Evolutionary conservation across 2,888 invertebrate genomes (phyloP).

Genomic region (Lasioglossum calceatum): DNA sequence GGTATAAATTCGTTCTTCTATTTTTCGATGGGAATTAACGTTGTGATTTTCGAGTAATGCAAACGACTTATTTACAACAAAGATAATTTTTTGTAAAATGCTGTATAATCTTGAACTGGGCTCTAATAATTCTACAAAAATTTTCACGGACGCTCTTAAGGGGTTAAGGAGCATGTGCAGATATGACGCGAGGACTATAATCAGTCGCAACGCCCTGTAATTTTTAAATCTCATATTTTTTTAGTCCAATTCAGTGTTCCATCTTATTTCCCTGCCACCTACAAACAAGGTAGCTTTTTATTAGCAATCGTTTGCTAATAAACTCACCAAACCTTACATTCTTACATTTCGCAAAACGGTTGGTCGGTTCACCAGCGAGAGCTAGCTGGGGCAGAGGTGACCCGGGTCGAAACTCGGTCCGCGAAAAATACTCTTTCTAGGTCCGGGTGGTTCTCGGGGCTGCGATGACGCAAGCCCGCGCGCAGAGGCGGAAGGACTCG

Average conservation of each 20-base stretch:
- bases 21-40: not conserved
- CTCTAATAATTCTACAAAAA: not conserved
- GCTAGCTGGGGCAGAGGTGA: slow-evolving; percentile 3
- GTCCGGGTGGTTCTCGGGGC: slow-evolving; percentile 12
- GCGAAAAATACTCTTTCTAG: slow-evolving; percentile 37
- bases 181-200: not conserved
- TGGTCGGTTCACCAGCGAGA: not conserved
- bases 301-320: not conserved
- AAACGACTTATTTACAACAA: not conserved
- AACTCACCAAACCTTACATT: not conserved
- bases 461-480: slow-evolving; percentile 43
- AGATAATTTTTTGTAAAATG: not conserved
- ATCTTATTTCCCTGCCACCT: not conserved
- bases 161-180: not conserved
- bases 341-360: not conserved
- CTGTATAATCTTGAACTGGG: not conserved
- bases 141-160: not conserved
- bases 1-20: not conserved
- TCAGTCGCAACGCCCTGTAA: not conserved
- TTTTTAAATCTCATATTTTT: not conserved
- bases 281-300: not conserved
- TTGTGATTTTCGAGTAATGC: not conserved
- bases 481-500: slow-evolving; percentile 49
- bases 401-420: slow-evolving; percentile 31
- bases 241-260: not conserved